Conservation (phyloP, 1,140 invertebrate genomes). For the Pogonus chalceus region DNA sequence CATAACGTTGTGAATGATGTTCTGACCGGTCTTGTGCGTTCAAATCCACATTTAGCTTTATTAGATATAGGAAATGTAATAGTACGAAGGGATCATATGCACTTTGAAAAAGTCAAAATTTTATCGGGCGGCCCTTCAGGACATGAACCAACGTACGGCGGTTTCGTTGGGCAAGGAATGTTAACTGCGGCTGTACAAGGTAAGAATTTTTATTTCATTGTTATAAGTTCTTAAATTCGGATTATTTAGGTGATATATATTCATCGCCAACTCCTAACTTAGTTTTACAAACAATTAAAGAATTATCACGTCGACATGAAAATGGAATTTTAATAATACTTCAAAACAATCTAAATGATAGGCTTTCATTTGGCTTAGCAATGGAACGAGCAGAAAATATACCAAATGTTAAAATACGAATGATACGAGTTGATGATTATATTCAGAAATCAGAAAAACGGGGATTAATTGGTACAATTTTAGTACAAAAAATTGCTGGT, state of each 20-base stretch:
- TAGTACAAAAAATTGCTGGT: slow-evolving; percentile 57
- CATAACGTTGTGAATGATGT: slow-evolving; percentile 10
- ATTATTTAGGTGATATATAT: slow-evolving; percentile 23
- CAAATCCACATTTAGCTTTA: slow-evolving; percentile 25
- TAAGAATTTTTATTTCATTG: slow-evolving; percentile 35
- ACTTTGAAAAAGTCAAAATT: slow-evolving; percentile 43
- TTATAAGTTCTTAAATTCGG: slow-evolving; percentile 1
- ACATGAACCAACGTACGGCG: slow-evolving; percentile 52
- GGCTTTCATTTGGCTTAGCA: slow-evolving; percentile 31
- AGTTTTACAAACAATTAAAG: slow-evolving; percentile 39
- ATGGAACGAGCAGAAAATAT: slow-evolving; percentile 28
- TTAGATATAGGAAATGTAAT: slow-evolving; percentile 29
- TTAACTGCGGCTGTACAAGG: slow-evolving; percentile 56
- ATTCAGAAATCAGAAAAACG: slow-evolving; percentile 34
- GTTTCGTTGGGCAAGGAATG: slow-evolving; percentile 59
- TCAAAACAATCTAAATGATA: slow-evolving; percentile 21
- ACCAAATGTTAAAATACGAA: slow-evolving; percentile 19
- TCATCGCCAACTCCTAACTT: slow-evolving; percentile 42
- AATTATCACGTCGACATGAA: slow-evolving; percentile 30
- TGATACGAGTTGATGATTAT: slow-evolving; percentile 25
- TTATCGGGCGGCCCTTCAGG: slow-evolving; percentile 56
- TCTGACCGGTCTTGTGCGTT: slow-evolving; percentile 17
- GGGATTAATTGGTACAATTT: slow-evolving; percentile 48
- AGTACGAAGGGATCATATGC: slow-evolving; percentile 24
- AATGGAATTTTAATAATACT: slow-evolving; percentile 30